These are phyloP conservation scores for Fregata magnificens DNA, from an alignment of 2,113 vertebrate genomes.

Conservation along the genomic window DNA sequence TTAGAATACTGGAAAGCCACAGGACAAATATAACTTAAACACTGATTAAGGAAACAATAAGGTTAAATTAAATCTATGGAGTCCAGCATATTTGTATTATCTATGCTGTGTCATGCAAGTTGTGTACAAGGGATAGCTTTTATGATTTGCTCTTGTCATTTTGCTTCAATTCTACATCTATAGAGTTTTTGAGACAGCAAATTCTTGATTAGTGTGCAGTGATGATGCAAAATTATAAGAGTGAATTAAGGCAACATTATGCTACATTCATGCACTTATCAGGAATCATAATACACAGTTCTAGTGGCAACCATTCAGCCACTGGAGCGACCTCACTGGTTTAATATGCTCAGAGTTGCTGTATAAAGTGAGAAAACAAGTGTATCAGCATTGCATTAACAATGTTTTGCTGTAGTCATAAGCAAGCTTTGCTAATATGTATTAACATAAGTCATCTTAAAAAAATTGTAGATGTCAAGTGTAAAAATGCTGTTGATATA, in stretches of 20 bases:
- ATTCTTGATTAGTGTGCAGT: neutral
- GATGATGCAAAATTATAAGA: neutral
- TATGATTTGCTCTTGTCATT: neutral
- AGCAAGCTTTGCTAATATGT: neutral
- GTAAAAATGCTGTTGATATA: neutral
- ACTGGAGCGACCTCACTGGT: neutral
- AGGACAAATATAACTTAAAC: neutral
- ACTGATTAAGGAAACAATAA: neutral
- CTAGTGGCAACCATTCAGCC: neutral
- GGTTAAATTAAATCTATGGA: neutral
- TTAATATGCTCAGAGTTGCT: constrained; percentile 26
- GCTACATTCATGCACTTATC: neutral
- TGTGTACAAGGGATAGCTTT: neutral
- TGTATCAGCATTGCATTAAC: constrained; percentile 2
- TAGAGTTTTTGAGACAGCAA: neutral
- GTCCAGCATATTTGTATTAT: neutral
- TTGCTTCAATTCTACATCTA: neutral
- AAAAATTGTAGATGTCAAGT: neutral
- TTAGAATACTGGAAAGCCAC: neutral
- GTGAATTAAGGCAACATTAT: neutral
- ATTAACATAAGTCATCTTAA: neutral
- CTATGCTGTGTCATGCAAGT: neutral
- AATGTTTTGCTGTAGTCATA: neutral
- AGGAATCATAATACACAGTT: neutral
- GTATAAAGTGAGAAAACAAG: constrained; percentile 44